Evolutionary conservation across 2,797 vertebrate species (phyloP), one percentile per base, ranked within the genome.

Genomic region (Botia almorhae): DNA sequence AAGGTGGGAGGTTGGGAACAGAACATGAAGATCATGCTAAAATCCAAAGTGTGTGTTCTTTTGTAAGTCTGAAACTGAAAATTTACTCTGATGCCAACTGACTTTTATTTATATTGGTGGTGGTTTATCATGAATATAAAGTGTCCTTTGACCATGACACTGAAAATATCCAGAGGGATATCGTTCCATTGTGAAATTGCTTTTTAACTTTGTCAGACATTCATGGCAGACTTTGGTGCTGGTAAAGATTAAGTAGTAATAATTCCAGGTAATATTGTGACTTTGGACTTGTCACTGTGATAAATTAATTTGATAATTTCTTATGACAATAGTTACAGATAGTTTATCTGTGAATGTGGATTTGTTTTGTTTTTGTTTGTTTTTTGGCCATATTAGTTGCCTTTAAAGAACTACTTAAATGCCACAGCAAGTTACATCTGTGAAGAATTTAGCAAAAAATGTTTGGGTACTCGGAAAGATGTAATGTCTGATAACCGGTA

Each of bases 61-160:
- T 29, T 29, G 2, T 29, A 29, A 29, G 29, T 29, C 29, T 29
- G 29, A 4, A 1, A 29, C n/a, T n/a, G 69, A 51, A 73, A 56
- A 80, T 68, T 29, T 69, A 26, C 26, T 76, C 29, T 53, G 17
- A 80, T 67, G 63, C 50, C 50, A 56, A 83, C 55, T 21, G 58
- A 77, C 50, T 60, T 2, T 29, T 69, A 69, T 80, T 80, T 77
- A 82, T 61, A 53, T 70, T 10, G 36, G 16, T 65, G 55, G 69
- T 26, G 43, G 53, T 58, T 83, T 78, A 82, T 61, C 76, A 63
- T 81, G 80, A 83, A 82, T 74, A 81, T 80, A 76, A 76, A 58
- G 29, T 72, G 51, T 51, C 70, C 67, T 83, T 85, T 79, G 81
- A 69, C 74, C 75, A 78, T 83, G 84, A 81, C 81, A 81, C 63